Evolutionary conservation across 2,797 vertebrate species (phyloP), one percentile per base, ranked within the genome.

Genomic region (Myotis myotis): DNA sequence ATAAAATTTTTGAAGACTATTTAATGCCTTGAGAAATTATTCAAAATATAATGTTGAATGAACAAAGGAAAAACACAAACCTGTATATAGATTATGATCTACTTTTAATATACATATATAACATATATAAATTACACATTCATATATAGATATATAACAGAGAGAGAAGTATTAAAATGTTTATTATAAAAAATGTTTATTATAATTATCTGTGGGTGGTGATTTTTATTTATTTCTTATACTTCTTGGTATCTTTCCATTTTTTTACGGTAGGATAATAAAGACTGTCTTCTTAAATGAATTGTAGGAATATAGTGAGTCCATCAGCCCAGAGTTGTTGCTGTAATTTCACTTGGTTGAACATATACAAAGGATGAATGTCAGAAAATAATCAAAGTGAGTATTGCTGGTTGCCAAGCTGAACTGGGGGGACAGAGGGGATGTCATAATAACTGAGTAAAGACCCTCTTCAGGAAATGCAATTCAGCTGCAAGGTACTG

Each of bases 21-120:
- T 81, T 60, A 95, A 91, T 70, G 51, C 17, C 36, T 87, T 83
- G 78, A 87, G 28, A 87, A 87, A 51, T 47, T 81, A 49, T 75
- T 76, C 38, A 68, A 38, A 88, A 51, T 64, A 68, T 36, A 53
- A 47, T 84, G n/a, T 41, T 84, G 92, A 89, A n/a, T 88, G 64
- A 92, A 89, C 51, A 83, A 88, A 83, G 36, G 44, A 12, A 60
- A 64, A 82, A 83, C 25, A 19, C 17, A 70, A 44, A 87, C 49
- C 51, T 87, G 8, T 49, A 23, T 33, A 33, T 70, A 47, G 38
- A 15, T 38, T 72, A 8, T 75, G 30, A 83, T 55, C 41, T 49
- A 20, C 51, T 84, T 94, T 84, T 53, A 51, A 70, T 57, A 51
- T 33, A 76, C 19, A 36, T 71, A n/a, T 47, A 4, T 28, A 60